A percentile compares a stretch with the other conserved stretches of the same genome.
Evolutionary conservation across 2,797 vertebrate genomes (phyloP).

Genomic region (Pangasius sanitwongsei): DNA sequence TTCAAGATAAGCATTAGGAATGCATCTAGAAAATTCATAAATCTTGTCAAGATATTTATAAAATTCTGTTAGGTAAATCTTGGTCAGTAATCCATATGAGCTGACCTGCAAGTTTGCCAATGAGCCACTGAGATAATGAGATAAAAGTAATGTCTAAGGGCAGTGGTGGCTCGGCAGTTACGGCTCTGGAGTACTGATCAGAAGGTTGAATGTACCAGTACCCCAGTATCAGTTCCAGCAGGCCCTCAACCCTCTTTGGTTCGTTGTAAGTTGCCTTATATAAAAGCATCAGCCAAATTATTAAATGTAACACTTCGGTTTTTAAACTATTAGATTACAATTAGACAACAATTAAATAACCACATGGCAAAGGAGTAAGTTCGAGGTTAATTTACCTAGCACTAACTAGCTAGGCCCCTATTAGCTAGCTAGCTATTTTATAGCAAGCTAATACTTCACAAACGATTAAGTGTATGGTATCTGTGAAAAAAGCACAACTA

Average conservation of each 20-base stretch:
- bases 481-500: constrained; percentile 59
- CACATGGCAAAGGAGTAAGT: not conserved
- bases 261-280: not conserved
- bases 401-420: not conserved
- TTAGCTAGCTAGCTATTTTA: not conserved
- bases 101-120: not conserved
- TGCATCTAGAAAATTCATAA: not conserved
- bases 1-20: not conserved
- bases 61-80: not conserved
- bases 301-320: not conserved
- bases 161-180: not conserved
- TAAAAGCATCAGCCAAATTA: not conserved
- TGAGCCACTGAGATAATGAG: not conserved
- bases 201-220: not conserved
- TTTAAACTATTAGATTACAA: not conserved
- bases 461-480: not conserved
- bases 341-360: not conserved
- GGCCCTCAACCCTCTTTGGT: no score
- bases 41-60: not conserved
- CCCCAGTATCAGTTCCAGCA: not conserved
- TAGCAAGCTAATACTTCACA: not conserved
- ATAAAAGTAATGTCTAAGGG: not conserved
- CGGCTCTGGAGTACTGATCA: not conserved
- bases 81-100: not conserved
- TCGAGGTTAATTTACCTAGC: not conserved